Evolutionary conservation across 2,113 vertebrate species (phyloP).

Genomic region (Euleptes europaea): DNA sequence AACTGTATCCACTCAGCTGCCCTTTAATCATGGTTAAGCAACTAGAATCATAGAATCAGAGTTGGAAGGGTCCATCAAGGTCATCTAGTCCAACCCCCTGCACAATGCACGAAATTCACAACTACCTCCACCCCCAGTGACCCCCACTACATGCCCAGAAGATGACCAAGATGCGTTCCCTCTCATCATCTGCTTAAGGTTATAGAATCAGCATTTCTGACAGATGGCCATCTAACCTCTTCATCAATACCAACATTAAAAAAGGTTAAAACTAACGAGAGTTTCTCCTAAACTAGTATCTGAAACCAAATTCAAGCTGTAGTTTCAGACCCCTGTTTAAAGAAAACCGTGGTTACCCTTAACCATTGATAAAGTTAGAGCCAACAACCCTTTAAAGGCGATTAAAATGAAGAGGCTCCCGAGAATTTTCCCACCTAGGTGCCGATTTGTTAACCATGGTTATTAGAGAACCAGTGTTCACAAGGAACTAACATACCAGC

Average conservation of each 20-base stretch:
- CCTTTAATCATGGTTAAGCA: neutral
- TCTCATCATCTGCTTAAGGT: too few species aligned
- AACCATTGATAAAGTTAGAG: neutral
- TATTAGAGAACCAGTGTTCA: constrained; percentile 15
- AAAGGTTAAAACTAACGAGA: neutral
- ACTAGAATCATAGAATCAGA: too few species aligned
- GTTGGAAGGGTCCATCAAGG: too few species aligned
- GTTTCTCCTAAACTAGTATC: neutral
- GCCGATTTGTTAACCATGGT: neutral
- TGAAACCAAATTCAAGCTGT: neutral
- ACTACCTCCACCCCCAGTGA: too few species aligned
- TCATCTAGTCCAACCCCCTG: too few species aligned
- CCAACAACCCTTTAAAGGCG: neutral
- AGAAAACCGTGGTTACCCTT: neutral
- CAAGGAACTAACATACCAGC: constrained; percentile 14
- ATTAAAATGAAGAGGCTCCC: neutral
- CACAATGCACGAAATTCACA: too few species aligned
- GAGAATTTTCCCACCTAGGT: neutral
- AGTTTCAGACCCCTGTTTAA: neutral
- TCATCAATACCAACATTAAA: neutral
- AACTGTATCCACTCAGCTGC: neutral
- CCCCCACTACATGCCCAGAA: too few species aligned
- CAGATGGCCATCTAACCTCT: too few species aligned
- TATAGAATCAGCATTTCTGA: too few species aligned
- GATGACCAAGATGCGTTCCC: too few species aligned